Evolutionary conservation across 2,888 invertebrate species (phyloP).

Genomic region (Pachymerium ferrugineum): DNA sequence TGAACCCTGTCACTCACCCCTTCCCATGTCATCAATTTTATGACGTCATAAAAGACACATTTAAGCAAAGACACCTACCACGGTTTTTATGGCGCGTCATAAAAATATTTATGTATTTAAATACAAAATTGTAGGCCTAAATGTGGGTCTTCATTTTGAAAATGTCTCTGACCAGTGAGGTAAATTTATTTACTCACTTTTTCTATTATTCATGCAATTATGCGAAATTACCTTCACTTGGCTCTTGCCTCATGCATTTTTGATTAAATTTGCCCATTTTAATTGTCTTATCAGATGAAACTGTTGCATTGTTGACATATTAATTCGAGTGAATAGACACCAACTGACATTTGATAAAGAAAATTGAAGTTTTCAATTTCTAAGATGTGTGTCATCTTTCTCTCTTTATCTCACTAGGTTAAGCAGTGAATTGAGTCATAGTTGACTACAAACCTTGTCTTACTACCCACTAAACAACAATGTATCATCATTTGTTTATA

Average conservation of each 20-base stretch:
- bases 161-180: neutral
- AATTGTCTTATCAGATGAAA: constrained; percentile 5
- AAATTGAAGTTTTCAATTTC: neutral
- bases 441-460: neutral
- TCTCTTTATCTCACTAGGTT: neutral
- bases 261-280: constrained; percentile 2
- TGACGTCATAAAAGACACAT: constrained; percentile 13
- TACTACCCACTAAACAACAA: neutral
- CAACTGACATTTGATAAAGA: neutral
- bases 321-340: neutral
- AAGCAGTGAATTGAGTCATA: neutral
- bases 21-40: neutral
- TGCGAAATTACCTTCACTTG: constrained; percentile 13
- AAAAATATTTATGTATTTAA: constrained; percentile 13
- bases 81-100: neutral
- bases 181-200: neutral
- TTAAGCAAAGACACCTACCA: neutral
- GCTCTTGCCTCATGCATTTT: neutral
- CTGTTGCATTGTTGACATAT: constrained; percentile 1
- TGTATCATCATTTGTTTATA: too few species aligned
- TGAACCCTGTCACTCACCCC: neutral
- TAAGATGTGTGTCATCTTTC: neutral
- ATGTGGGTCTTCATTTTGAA: neutral
- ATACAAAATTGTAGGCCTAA: neutral
- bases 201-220: constrained; percentile 2